Percentiles rank a stretch among this genome's conserved stretches.
Evolutionary conservation across 2,113 vertebrate genomes (phyloP).

Genomic region (Apodemus sylvaticus): DNA sequence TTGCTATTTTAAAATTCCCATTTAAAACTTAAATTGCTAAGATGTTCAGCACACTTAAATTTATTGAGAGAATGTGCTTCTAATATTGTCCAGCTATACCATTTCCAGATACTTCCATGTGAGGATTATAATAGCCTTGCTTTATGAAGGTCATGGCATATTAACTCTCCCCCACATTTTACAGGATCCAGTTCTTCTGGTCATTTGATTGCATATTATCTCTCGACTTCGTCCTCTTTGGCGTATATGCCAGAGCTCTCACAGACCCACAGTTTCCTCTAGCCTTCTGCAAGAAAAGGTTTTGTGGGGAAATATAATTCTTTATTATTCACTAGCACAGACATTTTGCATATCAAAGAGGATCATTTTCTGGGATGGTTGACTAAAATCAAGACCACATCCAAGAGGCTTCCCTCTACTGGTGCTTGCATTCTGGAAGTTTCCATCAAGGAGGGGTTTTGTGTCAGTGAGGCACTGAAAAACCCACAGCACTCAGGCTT

Average conservation of each 20-base stretch:
- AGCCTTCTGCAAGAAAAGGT: slow-evolving; percentile 14
- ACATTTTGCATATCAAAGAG: slow-evolving; percentile 70
- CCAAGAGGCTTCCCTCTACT: slow-evolving; percentile 40
- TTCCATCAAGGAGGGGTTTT: slow-evolving; percentile 43
- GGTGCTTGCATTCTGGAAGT: slow-evolving; percentile 78
- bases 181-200: slow-evolving; percentile 31
- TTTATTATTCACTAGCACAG: slow-evolving; percentile 35
- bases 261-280: slow-evolving; percentile 29
- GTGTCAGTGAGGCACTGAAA: slow-evolving; percentile 61
- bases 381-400: slow-evolving; percentile 75
- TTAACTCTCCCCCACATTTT: slow-evolving; percentile 38
- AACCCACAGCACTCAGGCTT: slow-evolving; percentile 29
- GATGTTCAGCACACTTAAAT: slow-evolving; percentile 46
- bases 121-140: slow-evolving; percentile 18
- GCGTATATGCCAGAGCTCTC: slow-evolving; percentile 17
- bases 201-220: slow-evolving; percentile 34
- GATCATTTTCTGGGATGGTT: slow-evolving; percentile 61
- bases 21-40: slow-evolving; percentile 64
- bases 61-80: slow-evolving; percentile 58
- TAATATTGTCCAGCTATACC: slow-evolving; percentile 56
- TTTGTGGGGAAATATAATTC: not conserved
- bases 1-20: slow-evolving; percentile 67
- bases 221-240: slow-evolving; percentile 30
- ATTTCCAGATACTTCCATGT: slow-evolving; percentile 55
- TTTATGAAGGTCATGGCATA: slow-evolving; percentile 64